Evolutionary conservation across 2,113 vertebrate genomes (phyloP), one percentile per base, ranked within the genome.

Genomic region (Rhadina sibilatrix): DNA sequence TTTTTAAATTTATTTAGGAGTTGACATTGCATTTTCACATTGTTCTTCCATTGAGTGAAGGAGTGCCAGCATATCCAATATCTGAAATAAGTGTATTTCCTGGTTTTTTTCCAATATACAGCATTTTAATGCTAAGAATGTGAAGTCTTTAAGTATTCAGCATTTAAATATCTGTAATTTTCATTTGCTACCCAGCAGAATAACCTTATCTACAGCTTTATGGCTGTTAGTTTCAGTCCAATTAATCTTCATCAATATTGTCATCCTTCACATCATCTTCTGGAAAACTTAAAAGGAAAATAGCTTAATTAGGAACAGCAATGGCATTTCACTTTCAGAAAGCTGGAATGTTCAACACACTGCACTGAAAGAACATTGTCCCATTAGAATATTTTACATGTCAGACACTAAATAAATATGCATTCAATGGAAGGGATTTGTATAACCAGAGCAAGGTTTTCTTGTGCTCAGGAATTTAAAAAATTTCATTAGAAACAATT

Each of bases 161-260:
- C 27, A 40, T 84, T 66, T 92, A 88, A 93, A 90, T 70, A 17
- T 33, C 47, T 91, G 54, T 65, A 90, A 92, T 96, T 91, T 93
- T 85, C 35, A 87, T 83, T 76, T 87, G 14, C 77, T 83, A 90
- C 89, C 87, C 65, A 84, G 42, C 24, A 93, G 63, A 95, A 92
- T 94, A 94, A 90, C 74, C 92, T 95, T 96, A 89, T 92, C 89
- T 94, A 49, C 83, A 90, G 64, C 54, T 90, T 60, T 88, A 83
- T 95, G 37, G 0, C 37, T 70, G 53, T 78, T 87, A 87, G 57
- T 89, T 97, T 95, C 85, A 89, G 40, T 94, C 72, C 69, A 96
- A 96, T 97, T 96, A 96, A 96, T 97, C 95, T 95, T 94, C 95
- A 94, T 97, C 93, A 97, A 13, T 92, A 94, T 65, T 94, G n/a